Evolutionary conservation across 2,113 vertebrate genomes (phyloP).

Genomic region (Prochilodus magdalenae): DNA sequence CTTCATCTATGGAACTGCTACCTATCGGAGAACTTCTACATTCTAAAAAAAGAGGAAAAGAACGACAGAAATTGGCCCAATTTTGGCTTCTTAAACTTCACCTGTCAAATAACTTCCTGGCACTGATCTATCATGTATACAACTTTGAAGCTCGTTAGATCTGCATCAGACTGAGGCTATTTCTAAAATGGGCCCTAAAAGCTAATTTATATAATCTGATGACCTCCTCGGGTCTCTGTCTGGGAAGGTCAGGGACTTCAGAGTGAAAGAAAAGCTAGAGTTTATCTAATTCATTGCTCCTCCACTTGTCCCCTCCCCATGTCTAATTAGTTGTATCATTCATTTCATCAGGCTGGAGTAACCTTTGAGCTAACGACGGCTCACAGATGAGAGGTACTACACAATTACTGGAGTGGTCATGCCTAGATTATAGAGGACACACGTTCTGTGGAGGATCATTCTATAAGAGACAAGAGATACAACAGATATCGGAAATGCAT

Average conservation of each 20-base stretch:
- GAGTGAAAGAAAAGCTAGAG: slow-evolving; percentile 2
- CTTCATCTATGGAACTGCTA: too few relatives aligned
- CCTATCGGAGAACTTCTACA: neutral
- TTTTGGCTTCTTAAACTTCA: neutral
- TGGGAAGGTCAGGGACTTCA: neutral
- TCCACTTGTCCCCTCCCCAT: slow-evolving; percentile 35
- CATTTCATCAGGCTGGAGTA: slow-evolving; percentile 27
- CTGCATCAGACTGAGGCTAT: neutral
- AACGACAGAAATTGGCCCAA: neutral
- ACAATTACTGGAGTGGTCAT: slow-evolving; percentile 41
- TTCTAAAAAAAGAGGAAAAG: neutral
- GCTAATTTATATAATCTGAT: slow-evolving; percentile 15
- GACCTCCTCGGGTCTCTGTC: neutral
- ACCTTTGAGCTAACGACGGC: slow-evolving; percentile 52
- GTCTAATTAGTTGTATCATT: slow-evolving; percentile 48
- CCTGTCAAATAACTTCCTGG: neutral
- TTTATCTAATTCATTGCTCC: slow-evolving; percentile 25
- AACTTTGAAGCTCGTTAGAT: neutral
- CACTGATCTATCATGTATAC: neutral
- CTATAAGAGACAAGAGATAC: neutral
- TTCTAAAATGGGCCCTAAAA: neutral
- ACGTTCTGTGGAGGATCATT: neutral
- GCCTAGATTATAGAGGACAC: neutral
- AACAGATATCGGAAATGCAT: neutral
- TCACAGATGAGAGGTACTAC: slow-evolving; percentile 43